Evolutionary conservation across 2,888 invertebrate species (phyloP).

Genomic region (Strigamia transsilvanica): DNA sequence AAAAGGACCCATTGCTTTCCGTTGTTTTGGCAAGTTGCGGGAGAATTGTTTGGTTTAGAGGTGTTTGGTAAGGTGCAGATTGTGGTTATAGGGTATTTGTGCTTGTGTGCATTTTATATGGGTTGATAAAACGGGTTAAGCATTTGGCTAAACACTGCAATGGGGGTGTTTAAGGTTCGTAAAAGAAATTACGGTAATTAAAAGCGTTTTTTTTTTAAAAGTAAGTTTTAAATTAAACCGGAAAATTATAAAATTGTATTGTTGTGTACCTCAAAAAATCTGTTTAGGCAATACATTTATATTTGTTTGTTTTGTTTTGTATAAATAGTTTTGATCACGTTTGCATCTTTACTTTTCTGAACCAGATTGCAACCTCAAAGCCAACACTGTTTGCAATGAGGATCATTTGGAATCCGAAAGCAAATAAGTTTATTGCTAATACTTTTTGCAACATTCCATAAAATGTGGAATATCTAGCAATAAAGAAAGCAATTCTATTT

Average conservation of each 20-base stretch:
- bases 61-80: slow-evolving; percentile 14
- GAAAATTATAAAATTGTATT: too few relatives aligned
- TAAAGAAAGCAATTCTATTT: not conserved
- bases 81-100: slow-evolving; percentile 36
- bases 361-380: slow-evolving; percentile 6
- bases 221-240: too few relatives aligned
- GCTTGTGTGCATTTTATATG: not conserved
- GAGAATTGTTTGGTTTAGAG: slow-evolving; percentile 27
- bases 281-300: not conserved
- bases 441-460: not conserved
- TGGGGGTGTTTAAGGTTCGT: too few relatives aligned
- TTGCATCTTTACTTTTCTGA: not conserved
- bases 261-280: too few relatives aligned
- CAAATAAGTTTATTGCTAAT: slow-evolving; percentile 38
- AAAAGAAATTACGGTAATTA: too few relatives aligned
- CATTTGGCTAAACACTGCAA: too few relatives aligned
- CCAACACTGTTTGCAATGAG: slow-evolving; percentile 16
- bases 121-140: not conserved
- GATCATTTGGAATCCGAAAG: slow-evolving; percentile 19
- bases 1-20: slow-evolving; percentile 26
- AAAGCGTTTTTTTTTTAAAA: too few relatives aligned
- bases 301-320: not conserved
- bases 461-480: not conserved
- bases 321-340: not conserved
- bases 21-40: slow-evolving; percentile 26